Evolutionary conservation across 2,888 invertebrate genomes (phyloP).

Genomic region (Dynastes maya): DNA sequence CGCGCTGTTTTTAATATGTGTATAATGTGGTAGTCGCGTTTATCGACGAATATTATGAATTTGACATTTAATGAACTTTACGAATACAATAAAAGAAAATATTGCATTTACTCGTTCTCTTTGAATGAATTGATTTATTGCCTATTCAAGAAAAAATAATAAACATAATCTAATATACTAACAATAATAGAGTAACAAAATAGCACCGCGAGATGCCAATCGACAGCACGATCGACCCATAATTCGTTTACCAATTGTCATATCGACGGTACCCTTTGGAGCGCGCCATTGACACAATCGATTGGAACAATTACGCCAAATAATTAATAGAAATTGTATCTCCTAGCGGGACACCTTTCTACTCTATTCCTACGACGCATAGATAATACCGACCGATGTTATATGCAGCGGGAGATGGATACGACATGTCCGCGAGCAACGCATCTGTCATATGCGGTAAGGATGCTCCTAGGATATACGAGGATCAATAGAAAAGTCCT

Average conservation of each 20-base stretch:
- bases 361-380: not conserved
- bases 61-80: too few species aligned
- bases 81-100: too few species aligned
- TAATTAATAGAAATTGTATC: constrained; percentile 35
- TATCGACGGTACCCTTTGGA: not conserved
- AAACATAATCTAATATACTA: too few species aligned
- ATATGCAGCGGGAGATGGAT: too few species aligned
- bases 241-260: not conserved
- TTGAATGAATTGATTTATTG: too few species aligned
- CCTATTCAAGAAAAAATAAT: too few species aligned
- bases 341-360: constrained; percentile 8
- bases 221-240: not conserved
- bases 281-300: constrained; percentile 4
- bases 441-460: constrained; percentile 19
- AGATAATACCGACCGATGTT: not conserved
- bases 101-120: too few species aligned
- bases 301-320: constrained; percentile 24
- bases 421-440: not conserved
- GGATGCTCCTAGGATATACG: not conserved
- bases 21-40: too few species aligned
- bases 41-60: too few species aligned
- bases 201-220: constrained; percentile 5
- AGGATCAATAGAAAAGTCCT: too few species aligned
- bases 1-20: too few species aligned
- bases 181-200: not conserved